These are phyloP conservation scores for Cancer borealis DNA, from an alignment of 2,888 invertebrate species.

Conservation along the genomic window DNA sequence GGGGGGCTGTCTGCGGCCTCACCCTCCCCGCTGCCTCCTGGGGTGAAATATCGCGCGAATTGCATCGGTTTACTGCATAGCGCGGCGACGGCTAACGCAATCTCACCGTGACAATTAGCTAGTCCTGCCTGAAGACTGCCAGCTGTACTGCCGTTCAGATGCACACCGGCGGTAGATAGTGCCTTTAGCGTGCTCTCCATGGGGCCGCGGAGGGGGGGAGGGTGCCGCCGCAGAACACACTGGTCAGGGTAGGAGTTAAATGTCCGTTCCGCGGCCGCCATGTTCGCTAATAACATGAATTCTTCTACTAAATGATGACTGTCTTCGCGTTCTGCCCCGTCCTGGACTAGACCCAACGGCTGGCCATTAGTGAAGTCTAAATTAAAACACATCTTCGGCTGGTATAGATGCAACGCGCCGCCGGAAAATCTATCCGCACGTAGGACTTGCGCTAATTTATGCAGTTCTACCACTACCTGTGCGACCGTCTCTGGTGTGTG, in stretches of 20 bases:
- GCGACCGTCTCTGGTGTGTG: conserved; percentile 84
- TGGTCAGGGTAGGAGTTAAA: conserved; percentile 86
- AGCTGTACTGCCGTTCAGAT: conserved; percentile 87
- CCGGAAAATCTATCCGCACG: conserved; percentile 86
- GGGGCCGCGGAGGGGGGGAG: conserved; percentile 87
- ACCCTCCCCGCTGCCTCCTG: conserved; percentile 79
- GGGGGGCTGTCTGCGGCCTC: conserved; percentile 81
- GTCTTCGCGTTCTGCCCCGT: conserved; percentile 86
- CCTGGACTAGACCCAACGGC: conserved; percentile 86
- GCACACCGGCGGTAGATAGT: conserved; percentile 85
- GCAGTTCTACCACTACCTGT: conserved; percentile 84
- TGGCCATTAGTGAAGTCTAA: conserved; percentile 86
- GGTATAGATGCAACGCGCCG: conserved; percentile 92
- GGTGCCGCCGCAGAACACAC: conserved; percentile 91
- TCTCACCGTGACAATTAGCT: conserved; percentile 46
- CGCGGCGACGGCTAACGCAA: conserved; percentile 77
- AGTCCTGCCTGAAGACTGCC: conserved; percentile 85
- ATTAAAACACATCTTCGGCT: conserved; percentile 89
- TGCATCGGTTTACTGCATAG: conserved; percentile 91
- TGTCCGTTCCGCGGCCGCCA: conserved; percentile 90
- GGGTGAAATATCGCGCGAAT: conserved; percentile 79
- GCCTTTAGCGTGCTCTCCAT: conserved; percentile 84
- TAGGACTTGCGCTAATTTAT: conserved; percentile 86
- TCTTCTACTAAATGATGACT: conserved; percentile 95
- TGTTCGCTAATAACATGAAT: conserved; percentile 97